Conservation (phyloP, 2,888 invertebrate genomes). For the Quadriops clusia region DNA sequence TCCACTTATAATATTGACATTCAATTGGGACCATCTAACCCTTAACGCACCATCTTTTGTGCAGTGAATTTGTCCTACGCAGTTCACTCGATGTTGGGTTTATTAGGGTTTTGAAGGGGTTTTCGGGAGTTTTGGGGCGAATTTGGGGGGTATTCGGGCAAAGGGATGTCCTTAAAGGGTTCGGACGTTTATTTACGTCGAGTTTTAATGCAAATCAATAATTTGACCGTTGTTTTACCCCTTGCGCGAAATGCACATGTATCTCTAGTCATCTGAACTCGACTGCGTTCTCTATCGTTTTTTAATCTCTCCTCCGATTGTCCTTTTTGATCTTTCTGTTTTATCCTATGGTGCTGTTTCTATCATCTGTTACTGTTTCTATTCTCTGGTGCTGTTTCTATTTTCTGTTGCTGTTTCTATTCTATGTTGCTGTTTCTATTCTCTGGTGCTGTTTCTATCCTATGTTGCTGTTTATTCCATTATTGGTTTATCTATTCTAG, state of each 20-base stretch:
- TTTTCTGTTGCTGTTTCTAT: no score
- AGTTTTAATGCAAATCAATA: conserved; percentile 31
- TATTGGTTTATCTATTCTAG: no score
- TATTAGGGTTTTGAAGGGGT: neutral
- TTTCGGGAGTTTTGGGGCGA: conserved; percentile 1
- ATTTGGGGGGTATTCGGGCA: neutral
- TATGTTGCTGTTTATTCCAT: no score
- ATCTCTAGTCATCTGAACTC: no score
- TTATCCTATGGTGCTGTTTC: no score
- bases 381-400: no score
- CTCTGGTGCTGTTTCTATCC: no score
- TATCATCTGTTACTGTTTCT: no score
- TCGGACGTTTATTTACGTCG: conserved; percentile 7
- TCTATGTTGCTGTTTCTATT: no score
- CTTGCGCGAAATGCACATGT: conserved; percentile 28
- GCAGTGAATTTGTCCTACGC: conserved; percentile 28
- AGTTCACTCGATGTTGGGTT: conserved; percentile 18
- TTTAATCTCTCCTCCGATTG: no score
- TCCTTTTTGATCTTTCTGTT: no score
- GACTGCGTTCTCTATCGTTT: no score
- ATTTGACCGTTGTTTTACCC: conserved; percentile 28
- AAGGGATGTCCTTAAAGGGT: neutral
- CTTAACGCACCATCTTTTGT: conserved; percentile 25
- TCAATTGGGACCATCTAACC: conserved; percentile 16
- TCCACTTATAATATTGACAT: conserved; percentile 11